Conservation (phyloP, 2,113 vertebrate species). For the Monarcha castaneiventris region DNA sequence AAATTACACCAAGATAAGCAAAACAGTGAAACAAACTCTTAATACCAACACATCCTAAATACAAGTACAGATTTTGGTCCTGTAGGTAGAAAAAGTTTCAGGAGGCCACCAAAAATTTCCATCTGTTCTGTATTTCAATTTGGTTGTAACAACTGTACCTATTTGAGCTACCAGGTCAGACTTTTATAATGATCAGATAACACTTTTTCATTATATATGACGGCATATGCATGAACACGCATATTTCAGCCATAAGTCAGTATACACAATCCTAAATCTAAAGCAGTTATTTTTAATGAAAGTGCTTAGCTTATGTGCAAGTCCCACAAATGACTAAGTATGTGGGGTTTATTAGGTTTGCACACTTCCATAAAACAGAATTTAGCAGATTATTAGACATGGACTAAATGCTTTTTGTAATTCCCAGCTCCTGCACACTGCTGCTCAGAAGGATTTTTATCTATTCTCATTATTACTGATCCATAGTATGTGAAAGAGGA, state of each 20-base stretch:
- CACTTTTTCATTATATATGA: neutral
- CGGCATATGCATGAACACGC: neutral
- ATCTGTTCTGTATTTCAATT: neutral
- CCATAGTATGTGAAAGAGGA: neutral
- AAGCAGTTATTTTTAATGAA: neutral
- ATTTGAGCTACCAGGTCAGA: neutral
- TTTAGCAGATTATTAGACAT: neutral
- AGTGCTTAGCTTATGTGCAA: neutral
- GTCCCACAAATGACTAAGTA: neutral
- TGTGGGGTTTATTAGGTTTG: neutral
- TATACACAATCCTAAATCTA: neutral
- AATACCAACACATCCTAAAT: neutral
- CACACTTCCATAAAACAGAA: neutral
- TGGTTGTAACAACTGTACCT: neutral
- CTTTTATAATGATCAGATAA: neutral
- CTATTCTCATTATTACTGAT: neutral
- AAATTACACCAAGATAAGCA: neutral
- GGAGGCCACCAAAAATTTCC: neutral
- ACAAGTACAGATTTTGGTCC: neutral
- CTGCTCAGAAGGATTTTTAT: neutral
- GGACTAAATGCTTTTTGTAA: neutral
- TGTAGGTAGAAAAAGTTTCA: neutral
- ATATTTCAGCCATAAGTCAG: neutral
- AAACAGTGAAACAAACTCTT: neutral
- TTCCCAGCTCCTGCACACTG: neutral